Conservation (phyloP, 2,113 vertebrate genomes). For the Misgurnus anguillicaudatus region DNA sequence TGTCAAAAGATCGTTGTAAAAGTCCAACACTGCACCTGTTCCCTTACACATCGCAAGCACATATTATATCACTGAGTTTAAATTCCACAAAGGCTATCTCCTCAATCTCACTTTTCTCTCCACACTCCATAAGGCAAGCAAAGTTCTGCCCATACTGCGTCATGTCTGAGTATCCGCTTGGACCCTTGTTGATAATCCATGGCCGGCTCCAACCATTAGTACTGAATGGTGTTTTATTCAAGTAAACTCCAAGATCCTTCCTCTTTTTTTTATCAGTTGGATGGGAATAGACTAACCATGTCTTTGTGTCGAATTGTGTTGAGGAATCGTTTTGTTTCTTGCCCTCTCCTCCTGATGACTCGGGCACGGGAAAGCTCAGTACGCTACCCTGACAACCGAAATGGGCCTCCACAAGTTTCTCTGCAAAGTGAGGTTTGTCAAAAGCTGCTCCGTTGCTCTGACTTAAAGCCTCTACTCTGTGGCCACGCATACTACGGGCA, state of each 20-base stretch:
- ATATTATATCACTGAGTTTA: not conserved
- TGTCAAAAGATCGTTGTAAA: too few relatives aligned
- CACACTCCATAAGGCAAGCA: slow-evolving; percentile 87
- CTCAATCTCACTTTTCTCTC: slow-evolving; percentile 72
- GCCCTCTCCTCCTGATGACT: slow-evolving; percentile 52
- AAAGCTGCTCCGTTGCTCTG: slow-evolving; percentile 73
- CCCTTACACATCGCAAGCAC: not conserved
- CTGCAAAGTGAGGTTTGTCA: slow-evolving; percentile 59
- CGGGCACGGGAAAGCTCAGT: slow-evolving; percentile 77
- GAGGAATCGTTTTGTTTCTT: slow-evolving; percentile 60
- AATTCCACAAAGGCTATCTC: slow-evolving; percentile 75
- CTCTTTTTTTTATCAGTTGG: slow-evolving; percentile 75
- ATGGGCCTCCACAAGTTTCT: slow-evolving; percentile 70
- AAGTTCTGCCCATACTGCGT: slow-evolving; percentile 78
- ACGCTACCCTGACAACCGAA: slow-evolving; percentile 91
- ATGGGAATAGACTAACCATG: slow-evolving; percentile 89
- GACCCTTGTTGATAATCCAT: slow-evolving; percentile 79
- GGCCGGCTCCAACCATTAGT: slow-evolving; percentile 73
- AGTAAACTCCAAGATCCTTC: slow-evolving; percentile 82
- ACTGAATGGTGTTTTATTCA: slow-evolving; percentile 78
- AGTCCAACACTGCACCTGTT: not conserved
- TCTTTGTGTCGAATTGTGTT: slow-evolving; percentile 63
- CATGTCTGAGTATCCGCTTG: slow-evolving; percentile 90
- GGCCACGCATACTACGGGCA: slow-evolving; percentile 71
- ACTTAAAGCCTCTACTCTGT: slow-evolving; percentile 81